These are phyloP conservation scores for Anagrus nilaparvatae DNA, from an alignment of 1,140 invertebrate species.

Conservation along the genomic window DNA sequence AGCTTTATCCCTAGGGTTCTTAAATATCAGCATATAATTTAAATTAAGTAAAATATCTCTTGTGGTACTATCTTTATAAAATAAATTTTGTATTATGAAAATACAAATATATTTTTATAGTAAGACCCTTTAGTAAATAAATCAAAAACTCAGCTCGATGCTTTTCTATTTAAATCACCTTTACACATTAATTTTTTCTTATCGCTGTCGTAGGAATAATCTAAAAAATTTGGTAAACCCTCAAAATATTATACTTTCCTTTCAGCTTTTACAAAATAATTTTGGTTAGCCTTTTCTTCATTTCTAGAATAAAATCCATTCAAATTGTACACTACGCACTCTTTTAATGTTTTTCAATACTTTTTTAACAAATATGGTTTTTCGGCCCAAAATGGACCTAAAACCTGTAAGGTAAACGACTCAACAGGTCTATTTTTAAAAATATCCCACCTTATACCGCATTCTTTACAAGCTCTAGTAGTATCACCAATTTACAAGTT, in stretches of 20 bases:
- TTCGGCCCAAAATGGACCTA: too few species aligned
- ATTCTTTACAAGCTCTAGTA: too few species aligned
- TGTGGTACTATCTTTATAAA: too few species aligned
- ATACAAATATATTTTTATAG: slow-evolving; percentile 33
- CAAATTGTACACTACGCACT: neutral
- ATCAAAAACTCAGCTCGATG: slow-evolving; percentile 28
- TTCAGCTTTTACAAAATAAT: neutral
- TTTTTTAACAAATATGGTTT: too few species aligned
- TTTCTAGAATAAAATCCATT: neutral
- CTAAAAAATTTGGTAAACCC: slow-evolving; percentile 5
- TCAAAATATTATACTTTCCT: slow-evolving; percentile 9
- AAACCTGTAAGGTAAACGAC: too few species aligned
- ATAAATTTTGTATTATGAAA: slow-evolving; percentile 36
- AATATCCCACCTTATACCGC: too few species aligned
- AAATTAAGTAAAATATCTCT: slow-evolving; percentile 32
- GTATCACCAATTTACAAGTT: too few species aligned
- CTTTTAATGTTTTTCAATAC: too few species aligned
- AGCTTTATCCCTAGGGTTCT: slow-evolving; percentile 35
- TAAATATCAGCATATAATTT: slow-evolving; percentile 33
- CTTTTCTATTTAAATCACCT: slow-evolving; percentile 36
- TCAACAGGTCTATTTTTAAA: too few species aligned
- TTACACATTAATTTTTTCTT: slow-evolving; percentile 18
- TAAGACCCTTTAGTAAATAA: slow-evolving; percentile 36
- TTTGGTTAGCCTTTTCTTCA: neutral
- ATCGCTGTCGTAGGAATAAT: slow-evolving; percentile 10